Percentiles rank a stretch among this genome's conserved stretches.
Evolutionary conservation across 2,113 vertebrate genomes (phyloP).

Genomic region (Centropus unirufus): DNA sequence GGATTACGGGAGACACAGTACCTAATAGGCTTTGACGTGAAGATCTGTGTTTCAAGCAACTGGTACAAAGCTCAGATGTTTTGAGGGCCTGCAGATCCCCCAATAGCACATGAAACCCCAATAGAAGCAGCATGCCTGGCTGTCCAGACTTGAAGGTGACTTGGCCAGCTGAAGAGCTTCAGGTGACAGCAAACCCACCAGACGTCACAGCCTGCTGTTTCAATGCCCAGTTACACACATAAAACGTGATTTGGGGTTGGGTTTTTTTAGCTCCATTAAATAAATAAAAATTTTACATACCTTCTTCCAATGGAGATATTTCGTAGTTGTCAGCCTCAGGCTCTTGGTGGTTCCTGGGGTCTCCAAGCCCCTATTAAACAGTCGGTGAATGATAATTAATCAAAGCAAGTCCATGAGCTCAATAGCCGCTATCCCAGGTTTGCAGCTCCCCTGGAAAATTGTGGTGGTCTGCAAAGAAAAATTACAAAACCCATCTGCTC

Average conservation of each 20-base stretch:
- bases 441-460: slow-evolving; percentile 13
- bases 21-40: not conserved
- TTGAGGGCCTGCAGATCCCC: not conserved
- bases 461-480: not conserved
- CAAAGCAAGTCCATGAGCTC: slow-evolving; percentile 9
- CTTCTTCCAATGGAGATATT: not conserved
- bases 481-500: not conserved
- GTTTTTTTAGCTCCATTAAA: not conserved
- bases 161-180: not conserved
- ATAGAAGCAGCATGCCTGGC: not conserved
- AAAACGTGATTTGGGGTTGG: not conserved
- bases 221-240: not conserved
- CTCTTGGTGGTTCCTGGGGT: not conserved
- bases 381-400: not conserved
- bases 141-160: fast-evolving
- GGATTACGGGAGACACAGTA: not conserved
- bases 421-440: not conserved
- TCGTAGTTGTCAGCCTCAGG: not conserved
- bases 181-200: not conserved
- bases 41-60: not conserved
- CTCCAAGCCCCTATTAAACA: not conserved
- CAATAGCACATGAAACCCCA: not conserved
- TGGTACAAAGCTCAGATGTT: not conserved
- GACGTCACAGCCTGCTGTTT: not conserved
- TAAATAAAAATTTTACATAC: not conserved